Base-by-base conservation (phyloP, 2,888 invertebrate genomes). In the Gisinianus flammeolus region DNA sequence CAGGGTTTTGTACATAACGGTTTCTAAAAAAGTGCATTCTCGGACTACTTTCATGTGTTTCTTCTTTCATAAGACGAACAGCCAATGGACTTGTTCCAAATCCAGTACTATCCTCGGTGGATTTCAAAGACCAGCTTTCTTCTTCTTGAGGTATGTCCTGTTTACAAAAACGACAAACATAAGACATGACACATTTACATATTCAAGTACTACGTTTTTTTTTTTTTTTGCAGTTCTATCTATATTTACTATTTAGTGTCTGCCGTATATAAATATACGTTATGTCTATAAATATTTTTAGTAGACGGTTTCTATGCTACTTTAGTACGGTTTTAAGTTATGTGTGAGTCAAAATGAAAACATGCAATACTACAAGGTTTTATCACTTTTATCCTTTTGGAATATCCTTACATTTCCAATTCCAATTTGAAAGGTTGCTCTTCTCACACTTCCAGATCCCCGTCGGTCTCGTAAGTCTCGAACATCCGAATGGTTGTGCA, bases 111-210 rank as follows among this genome's bases (percentile, higher is more conserved):
- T 33, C 76, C n/a, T 81, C 82, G 8, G 72, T 76, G 0, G 82
- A 82, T 72, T 73, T 66, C 54, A 79, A 79, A 0, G 81, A 81
- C 82, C 82, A 82, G 52, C 80, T 79, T 26, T 81, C 81, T 12
- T 56, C 81, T n/a, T 52, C 80, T 16, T 67, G 66, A 28, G 80
- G 80, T 4, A 78, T 80, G 56, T 80, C 81, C 81, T 81, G 54
- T 16, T 5, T 62, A 12, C n/a, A n/a, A n/a, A 62, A 26, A 26
- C 1, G 28, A 28, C 1, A 22, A 62, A n/a, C 10, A 1, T 62
- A 10, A 62, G 4, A 24, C 24, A 62, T 19, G 19, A 12, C 6
- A 28, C n/a, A 62, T 62, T 26, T 62, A 24, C 3, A 62, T 3
- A 6, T 26, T 1, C 24, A 24, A 19, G 19, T 19, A 19, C 19